These are phyloP conservation scores for Peromyscus aztecus DNA, from an alignment of 2,797 vertebrate species.

Conservation along the genomic window DNA sequence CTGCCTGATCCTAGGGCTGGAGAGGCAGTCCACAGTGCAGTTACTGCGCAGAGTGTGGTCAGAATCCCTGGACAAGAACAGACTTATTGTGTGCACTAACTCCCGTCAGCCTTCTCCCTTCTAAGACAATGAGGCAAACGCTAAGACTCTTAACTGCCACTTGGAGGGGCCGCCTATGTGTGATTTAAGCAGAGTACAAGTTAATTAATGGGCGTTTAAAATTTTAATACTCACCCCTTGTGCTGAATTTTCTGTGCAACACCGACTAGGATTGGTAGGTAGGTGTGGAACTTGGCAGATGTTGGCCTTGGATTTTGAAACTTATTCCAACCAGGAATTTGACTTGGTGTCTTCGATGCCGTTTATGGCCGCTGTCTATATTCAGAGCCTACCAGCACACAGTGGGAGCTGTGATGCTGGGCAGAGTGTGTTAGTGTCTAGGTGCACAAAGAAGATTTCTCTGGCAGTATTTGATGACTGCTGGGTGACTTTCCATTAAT, in stretches of 20 bases:
- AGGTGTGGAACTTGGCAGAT: conserved; percentile 47
- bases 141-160: background rate
- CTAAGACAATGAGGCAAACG: background rate
- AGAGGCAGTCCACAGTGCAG: background rate
- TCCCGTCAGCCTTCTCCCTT: conserved; percentile 28
- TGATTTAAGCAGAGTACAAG: background rate
- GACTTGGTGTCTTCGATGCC: conserved; percentile 60
- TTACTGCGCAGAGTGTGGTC: conserved; percentile 4
- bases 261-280: background rate
- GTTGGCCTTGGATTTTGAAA: conserved; percentile 66
- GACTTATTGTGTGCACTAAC: conserved; percentile 36
- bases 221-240: background rate
- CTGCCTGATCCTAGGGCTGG: background rate
- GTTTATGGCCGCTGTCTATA: conserved; percentile 40
- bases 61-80: background rate
- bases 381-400: background rate
- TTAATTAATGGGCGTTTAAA: background rate
- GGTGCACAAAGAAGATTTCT: conserved; percentile 48
- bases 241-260: conserved; percentile 37
- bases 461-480: background rate
- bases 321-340: conserved; percentile 62
- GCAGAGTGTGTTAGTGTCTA: background rate
- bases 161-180: background rate
- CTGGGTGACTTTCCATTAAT: conserved; percentile 1
- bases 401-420: conserved; percentile 15